Conservation (phyloP, 1,140 invertebrate species). For the Lasioglossum baleicum region DNA sequence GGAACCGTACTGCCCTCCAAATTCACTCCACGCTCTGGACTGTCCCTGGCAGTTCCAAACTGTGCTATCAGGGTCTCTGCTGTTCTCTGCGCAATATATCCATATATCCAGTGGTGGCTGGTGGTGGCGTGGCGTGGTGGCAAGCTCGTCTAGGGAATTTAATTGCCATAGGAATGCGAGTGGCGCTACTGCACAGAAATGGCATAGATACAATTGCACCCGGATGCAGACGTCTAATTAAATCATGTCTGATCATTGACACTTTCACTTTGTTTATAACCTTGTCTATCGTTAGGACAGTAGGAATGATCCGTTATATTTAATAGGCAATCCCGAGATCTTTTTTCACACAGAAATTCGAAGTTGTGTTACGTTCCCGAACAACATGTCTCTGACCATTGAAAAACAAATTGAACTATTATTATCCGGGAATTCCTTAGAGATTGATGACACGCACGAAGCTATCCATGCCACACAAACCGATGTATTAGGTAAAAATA, state of each 20-base stretch:
- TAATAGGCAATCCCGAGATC: constrained; percentile 17
- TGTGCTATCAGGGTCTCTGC: too few relatives aligned
- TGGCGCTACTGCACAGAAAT: neutral
- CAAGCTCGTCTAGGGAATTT: constrained; percentile 44
- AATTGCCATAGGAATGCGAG: neutral
- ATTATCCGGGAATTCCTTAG: constrained; percentile 50
- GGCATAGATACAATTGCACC: constrained; percentile 8
- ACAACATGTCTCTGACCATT: constrained; percentile 50
- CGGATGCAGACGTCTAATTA: constrained; percentile 26
- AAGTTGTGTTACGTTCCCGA: neutral
- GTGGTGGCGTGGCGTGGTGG: too few relatives aligned
- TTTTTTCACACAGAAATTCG: neutral
- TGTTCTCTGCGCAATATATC: too few relatives aligned
- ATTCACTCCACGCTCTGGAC: too few relatives aligned
- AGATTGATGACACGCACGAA: constrained; percentile 45
- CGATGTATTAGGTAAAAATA: constrained; percentile 49
- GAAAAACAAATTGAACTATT: constrained; percentile 59
- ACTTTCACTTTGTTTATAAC: constrained; percentile 52
- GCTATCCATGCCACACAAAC: constrained; percentile 18
- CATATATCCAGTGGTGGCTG: too few relatives aligned
- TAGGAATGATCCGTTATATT: constrained; percentile 17
- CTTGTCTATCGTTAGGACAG: constrained; percentile 15
- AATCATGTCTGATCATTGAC: constrained; percentile 37
- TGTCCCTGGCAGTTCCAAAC: too few relatives aligned
- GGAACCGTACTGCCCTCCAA: too few relatives aligned